Percentiles rank a stretch among this genome's conserved stretches.
phyloP scores from a whole-genome alignment of 2,888 invertebrate species.

The Tinea trinotella region DNA sequence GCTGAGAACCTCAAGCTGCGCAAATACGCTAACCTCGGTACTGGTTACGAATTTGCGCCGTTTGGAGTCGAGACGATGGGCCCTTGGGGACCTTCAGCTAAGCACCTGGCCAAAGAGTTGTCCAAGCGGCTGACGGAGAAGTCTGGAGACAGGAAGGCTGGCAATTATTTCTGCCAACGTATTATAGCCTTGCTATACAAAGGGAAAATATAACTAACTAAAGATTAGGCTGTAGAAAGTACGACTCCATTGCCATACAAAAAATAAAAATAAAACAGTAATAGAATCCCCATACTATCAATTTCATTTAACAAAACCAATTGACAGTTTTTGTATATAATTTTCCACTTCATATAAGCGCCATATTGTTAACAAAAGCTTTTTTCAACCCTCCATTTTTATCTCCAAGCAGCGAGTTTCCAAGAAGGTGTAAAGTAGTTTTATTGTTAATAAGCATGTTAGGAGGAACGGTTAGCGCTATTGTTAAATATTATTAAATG shows the following conservation, averaged over 20 bases:
- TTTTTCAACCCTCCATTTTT: conserved; percentile 43
- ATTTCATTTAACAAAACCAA: conserved; percentile 66
- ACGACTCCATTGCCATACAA: conserved; percentile 7
- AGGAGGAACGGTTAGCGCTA: conserved; percentile 43
- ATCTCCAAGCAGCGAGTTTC: conserved; percentile 57
- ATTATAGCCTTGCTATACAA: too few relatives aligned
- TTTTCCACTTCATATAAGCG: conserved; percentile 64
- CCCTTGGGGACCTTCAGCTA: too few relatives aligned
- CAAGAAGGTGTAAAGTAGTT: conserved; percentile 70
- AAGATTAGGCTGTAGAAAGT: too few relatives aligned
- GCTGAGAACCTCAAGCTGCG: too few relatives aligned
- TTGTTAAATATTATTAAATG: conserved; percentile 66
- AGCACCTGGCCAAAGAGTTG: too few relatives aligned
- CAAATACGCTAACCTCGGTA: too few relatives aligned
- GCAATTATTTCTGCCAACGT: too few relatives aligned
- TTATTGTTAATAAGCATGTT: conserved; percentile 71
- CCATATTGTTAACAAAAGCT: conserved; percentile 31
- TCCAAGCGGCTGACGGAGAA: too few relatives aligned
- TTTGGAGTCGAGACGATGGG: too few relatives aligned
- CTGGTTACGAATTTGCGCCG: too few relatives aligned
- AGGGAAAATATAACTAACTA: too few relatives aligned
- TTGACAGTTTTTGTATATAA: conserved; percentile 61
- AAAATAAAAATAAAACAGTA: conserved; percentile 9
- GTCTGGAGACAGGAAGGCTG: too few relatives aligned
- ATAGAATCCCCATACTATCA: conserved; percentile 39